phyloP scores from a whole-genome alignment of 2,113 vertebrate species.

The Ursus arctos region DNA sequence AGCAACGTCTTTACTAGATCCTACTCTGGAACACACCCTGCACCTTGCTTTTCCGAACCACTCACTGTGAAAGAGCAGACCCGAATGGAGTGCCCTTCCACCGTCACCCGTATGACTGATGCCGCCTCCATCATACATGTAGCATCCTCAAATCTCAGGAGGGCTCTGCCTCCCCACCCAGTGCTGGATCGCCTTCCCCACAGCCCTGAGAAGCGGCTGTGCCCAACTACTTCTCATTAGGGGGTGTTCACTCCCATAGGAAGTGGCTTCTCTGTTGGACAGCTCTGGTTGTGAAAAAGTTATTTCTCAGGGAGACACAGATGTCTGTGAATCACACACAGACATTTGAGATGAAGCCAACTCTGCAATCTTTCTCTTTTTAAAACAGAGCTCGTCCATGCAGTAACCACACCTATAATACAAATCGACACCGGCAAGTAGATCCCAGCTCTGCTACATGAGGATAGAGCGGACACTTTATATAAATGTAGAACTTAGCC shows the following conservation, averaged over 20 bases:
- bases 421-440: neutral
- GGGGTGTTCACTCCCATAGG: neutral
- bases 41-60: neutral
- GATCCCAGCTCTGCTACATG: neutral
- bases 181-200: neutral
- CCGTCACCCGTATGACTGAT: neutral
- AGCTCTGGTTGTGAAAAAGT: constrained; percentile 26
- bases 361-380: constrained; percentile 35
- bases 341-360: constrained; percentile 44
- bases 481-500: neutral
- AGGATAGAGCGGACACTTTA: neutral
- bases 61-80: neutral
- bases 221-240: neutral
- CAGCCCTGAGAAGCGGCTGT: neutral
- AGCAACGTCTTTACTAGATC: too few relatives aligned
- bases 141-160: neutral
- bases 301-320: constrained; percentile 65
- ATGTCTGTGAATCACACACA: constrained; percentile 69
- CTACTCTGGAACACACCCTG: neutral
- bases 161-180: neutral
- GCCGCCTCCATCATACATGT: neutral
- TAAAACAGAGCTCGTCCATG: neutral
- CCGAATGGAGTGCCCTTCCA: neutral
- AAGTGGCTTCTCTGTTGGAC: constrained; percentile 26
- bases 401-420: neutral